Base-by-base conservation (phyloP, 1,140 invertebrate species). In the Limonius californicus region DNA sequence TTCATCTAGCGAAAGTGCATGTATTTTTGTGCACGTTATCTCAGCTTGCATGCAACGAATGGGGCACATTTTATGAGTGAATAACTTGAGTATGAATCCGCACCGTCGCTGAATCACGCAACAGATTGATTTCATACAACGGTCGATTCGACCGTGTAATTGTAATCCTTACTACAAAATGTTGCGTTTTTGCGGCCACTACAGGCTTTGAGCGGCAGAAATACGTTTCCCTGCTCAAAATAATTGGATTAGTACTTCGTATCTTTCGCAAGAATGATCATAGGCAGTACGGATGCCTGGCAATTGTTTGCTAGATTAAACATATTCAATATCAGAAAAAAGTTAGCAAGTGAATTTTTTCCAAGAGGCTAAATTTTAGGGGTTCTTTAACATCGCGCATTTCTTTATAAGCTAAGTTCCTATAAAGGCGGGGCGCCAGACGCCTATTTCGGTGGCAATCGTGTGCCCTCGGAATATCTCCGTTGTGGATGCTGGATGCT, bases 271-370 rank as follows among this genome's bases (percentile, higher is more conserved):
- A 18, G n/a, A 50, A 50, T n/a, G 16, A 50, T 50, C 45, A 50
- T 50, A 18, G 3, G 16, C 15, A 18, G 14, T 50, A 50, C 12
- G 3, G 45, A 19, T 50, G 20, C 19, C 16, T 19, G n/a, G 45
- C 45, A 71, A 72, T 68, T 72, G 67, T 68, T 50, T 67, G 70
- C 60, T 69, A 70, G 65, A 72, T 70, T 72, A 57, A 70, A 67
- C 67, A 61, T 60, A 60, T 59, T 68, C 62, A 69, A 68, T 69
- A 64, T 65, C 61, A 50, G 20, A 18, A 50, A 45, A 45, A 50
- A 50, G 45, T 50, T 50, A 63, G 16, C 57, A 53, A 68, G 56
- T 68, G 59, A 68, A 66, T 61, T 68, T 45, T 57, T 66, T 68
- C 64, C 64, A 54, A 66, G 61, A 63, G 66, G 57, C 62, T 68